Base-by-base conservation (phyloP, 2,797 vertebrate species). In the Sebastes kiyomatsui region DNA sequence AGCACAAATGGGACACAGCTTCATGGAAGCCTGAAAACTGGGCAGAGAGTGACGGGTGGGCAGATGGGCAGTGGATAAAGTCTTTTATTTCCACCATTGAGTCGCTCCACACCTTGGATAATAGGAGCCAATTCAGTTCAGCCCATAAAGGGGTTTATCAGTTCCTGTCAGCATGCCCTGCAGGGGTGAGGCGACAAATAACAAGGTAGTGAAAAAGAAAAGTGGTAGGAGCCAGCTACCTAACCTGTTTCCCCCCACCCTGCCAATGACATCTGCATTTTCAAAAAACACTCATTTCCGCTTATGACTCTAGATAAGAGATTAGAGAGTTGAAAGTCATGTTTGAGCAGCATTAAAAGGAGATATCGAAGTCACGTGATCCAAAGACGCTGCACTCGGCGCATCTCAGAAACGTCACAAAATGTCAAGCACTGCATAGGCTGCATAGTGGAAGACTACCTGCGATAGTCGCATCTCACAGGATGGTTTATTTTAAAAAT, bases 81-180 rank as follows among this genome's bases (percentile, higher is more conserved):
- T 92, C 90, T 93, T 95, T 95, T 93, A 94, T 93, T 94, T 92
- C 88, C 91, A 84, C 84, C 88, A 92, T 91, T 94, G 94, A 95
- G 93, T 90, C 88, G 93, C 93, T 93, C 93, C 93, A 95, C 94
- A 96, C 94, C 94, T 94, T 91, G 91, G 93, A 96, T 96, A 96
- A 96, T 95, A 90, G 94, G 90, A 95, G 92, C 93, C 94, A 96
- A 95, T 95, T 95, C 94, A 93, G 94, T 95, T 93, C 92, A 93
- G 93, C 91, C 93, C 92, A 93, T 95, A 94, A 95, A 96, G 92
- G 95, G 93, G 91, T 95, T 96, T 95, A 95, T 96, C 95, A 92
- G 92, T 92, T 91, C 89, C 92, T 95, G 95, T 95, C 95, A 95
- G 93, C 92, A 90, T 93, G 91, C 93, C 95, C 94, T 94, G 94